Conservation (phyloP, 2,113 vertebrate species). For the Apaloderma vittatum region DNA sequence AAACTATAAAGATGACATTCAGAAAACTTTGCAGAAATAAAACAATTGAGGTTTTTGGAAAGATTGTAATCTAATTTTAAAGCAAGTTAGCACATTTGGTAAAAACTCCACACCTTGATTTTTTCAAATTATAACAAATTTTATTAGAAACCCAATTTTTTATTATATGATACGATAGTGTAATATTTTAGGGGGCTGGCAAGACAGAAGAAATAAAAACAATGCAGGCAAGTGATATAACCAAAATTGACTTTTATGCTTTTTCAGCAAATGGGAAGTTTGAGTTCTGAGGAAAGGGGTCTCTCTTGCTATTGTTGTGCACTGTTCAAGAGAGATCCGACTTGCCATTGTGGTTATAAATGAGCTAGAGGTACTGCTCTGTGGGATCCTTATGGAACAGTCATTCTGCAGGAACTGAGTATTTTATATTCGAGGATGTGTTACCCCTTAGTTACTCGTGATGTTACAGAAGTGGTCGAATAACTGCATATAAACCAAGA, state of each 20-base stretch:
- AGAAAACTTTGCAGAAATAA: not conserved
- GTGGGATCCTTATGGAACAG: not conserved
- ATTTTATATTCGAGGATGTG: not conserved
- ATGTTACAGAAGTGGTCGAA: rapidly evolving
- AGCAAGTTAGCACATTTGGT: not conserved
- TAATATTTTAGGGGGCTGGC: not conserved
- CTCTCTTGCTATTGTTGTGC: not conserved
- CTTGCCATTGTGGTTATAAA: not conserved
- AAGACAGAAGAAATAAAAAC: not conserved
- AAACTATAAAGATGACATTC: not conserved
- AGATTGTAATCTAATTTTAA: not conserved
- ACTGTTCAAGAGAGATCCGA: not conserved
- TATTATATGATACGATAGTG: not conserved
- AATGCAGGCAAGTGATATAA: not conserved
- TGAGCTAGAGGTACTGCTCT: not conserved
- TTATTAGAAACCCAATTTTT: not conserved
- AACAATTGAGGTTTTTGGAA: not conserved
- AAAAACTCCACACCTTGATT: not conserved
- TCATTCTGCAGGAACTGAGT: not conserved
- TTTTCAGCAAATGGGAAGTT: not conserved
- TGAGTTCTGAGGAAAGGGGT: not conserved
- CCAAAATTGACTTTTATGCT: not conserved
- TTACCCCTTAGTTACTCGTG: not conserved
- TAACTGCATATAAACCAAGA: not conserved
- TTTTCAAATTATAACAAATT: not conserved